These are phyloP conservation scores for Neuroterus valhalla DNA, from an alignment of 1,140 invertebrate genomes.

Conservation along the genomic window DNA sequence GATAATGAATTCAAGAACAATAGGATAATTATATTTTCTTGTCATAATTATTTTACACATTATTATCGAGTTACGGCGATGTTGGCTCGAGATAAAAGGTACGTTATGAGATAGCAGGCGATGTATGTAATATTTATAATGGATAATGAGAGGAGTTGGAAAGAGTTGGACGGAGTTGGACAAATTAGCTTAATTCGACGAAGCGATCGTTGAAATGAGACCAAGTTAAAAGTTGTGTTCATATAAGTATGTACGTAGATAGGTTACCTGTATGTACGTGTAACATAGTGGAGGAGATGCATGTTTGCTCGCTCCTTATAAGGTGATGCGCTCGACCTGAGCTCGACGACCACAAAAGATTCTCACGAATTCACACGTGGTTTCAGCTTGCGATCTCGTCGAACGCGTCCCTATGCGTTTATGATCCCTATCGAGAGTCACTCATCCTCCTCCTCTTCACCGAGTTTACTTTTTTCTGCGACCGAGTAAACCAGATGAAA, in stretches of 20 bases:
- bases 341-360: constrained; percentile 67
- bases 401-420: constrained; percentile 29
- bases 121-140: constrained; percentile 42
- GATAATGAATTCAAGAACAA: background rate
- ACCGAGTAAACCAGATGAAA: constrained; percentile 18
- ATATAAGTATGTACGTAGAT: constrained; percentile 62
- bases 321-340: constrained; percentile 67
- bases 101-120: constrained; percentile 45
- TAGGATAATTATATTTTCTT: constrained; percentile 30
- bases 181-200: constrained; percentile 29
- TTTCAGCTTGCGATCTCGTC: constrained; percentile 35
- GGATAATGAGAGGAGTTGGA: constrained; percentile 41
- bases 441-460: constrained; percentile 20
- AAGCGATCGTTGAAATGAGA: constrained; percentile 46
- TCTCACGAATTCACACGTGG: constrained; percentile 69
- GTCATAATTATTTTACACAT: constrained; percentile 28
- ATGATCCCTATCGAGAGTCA: constrained; percentile 30
- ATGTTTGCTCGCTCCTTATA: constrained; percentile 73
- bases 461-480: background rate
- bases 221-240: constrained; percentile 48
- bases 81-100: constrained; percentile 24
- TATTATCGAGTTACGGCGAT: constrained; percentile 13
- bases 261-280: constrained; percentile 59
- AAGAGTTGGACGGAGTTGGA: background rate
- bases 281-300: constrained; percentile 69